Evolutionary conservation across 64 coral and sea anemone species (phyloP), one percentile per base, ranked within the genome.

Genomic region (Dendronephthya gigantea): DNA sequence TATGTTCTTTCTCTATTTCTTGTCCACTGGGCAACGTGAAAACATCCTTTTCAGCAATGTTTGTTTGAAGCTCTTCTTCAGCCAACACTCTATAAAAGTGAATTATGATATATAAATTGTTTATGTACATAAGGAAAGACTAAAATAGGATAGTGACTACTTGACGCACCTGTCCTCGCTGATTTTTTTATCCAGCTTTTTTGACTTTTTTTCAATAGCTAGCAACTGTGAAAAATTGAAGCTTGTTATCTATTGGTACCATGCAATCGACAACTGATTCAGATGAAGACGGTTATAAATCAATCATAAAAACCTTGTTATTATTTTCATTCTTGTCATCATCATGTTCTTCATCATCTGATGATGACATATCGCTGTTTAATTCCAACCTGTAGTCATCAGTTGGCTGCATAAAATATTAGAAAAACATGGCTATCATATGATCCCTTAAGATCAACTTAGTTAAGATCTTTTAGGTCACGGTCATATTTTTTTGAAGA

Each of bases 11-110:
- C 83, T 98, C 90, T 45, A 98, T 93, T 82, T 98, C 56, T 65
- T 98, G 95, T n/a, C 95, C 95, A 88, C 95, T 98, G 37, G 95
- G 95, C n/a, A 98, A 90, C 40, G 93, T 92, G 91, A 98, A 98
- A 14, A 93, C 82, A 90, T 98, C 95, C 66, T 92, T 98, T 41
- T 93, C 89, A 35, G 95, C 82, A 51, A 98, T 98, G 55, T 98
- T 98, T 32, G 87, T 93, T 72, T 93, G 93, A 32, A 98, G 68
- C 50, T 98, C 95, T 85, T 93, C 92, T 62, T 98, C 95, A 2
- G 91, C 95, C 41, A 93, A 49, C 85, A 88, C 87, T 83, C 95
- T 98, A 36, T 35, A 32, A 6, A 39, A 15, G 47, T 38, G 35
- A 34, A 41, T 19, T 12, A 37, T 81, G 8, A 25, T 2, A n/a